Conservation (phyloP, 2,113 vertebrate genomes). For the Thalassoma bifasciatum region DNA sequence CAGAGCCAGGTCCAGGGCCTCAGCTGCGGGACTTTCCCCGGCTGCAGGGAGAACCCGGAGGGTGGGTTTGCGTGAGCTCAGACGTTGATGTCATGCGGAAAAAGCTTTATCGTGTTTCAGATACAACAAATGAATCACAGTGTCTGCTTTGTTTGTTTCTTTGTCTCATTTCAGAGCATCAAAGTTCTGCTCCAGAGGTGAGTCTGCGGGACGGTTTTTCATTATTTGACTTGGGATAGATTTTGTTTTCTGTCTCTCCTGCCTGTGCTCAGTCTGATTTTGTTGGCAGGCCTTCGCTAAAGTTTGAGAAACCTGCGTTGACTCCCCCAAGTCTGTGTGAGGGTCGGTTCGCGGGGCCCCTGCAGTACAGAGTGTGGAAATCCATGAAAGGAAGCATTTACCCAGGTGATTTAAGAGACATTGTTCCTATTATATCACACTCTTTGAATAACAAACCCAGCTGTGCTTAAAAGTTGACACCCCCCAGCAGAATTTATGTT, state of each 20-base stretch:
- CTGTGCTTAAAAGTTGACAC: too few species aligned
- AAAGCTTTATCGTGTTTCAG: conserved; percentile 52
- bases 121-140: conserved; percentile 68
- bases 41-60: conserved; percentile 74
- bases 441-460: too few species aligned
- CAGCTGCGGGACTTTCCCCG: conserved; percentile 77
- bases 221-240: neutral
- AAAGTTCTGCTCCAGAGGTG: conserved; percentile 84
- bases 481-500: too few species aligned
- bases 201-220: conserved; percentile 49
- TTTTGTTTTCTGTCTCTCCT: conserved; percentile 18
- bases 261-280: conserved; percentile 33
- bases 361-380: conserved; percentile 87
- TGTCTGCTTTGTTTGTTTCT: conserved; percentile 52
- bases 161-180: conserved; percentile 77
- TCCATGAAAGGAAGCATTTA: conserved; percentile 84
- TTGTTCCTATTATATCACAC: too few species aligned
- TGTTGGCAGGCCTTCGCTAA: conserved; percentile 79
- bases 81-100: conserved; percentile 83
- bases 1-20: conserved; percentile 39
- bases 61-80: conserved; percentile 68
- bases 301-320: conserved; percentile 83
- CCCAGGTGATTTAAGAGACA: conserved; percentile 76
- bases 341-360: conserved; percentile 84
- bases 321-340: conserved; percentile 82